Conservation (phyloP, 2,113 vertebrate species). For the Oxyruncus cristatus region DNA sequence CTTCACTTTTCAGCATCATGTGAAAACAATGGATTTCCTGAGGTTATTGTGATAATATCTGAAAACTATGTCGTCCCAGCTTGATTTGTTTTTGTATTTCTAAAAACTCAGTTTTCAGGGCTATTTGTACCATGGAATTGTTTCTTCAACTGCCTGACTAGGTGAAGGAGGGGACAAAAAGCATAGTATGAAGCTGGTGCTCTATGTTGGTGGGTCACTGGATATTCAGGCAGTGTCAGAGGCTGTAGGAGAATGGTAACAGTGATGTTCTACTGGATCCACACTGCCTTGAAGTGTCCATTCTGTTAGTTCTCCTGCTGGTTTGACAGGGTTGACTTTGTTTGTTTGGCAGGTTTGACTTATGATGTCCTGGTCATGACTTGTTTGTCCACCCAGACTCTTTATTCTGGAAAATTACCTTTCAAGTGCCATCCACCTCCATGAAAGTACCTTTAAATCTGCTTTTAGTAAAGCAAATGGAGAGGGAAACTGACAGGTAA, state of each 20-base stretch:
- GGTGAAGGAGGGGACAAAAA: background rate
- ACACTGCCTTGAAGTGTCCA: rapidly evolving
- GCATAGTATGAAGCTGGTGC: background rate
- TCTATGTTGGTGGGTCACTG: background rate
- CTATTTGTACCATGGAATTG: background rate
- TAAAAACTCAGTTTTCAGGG: background rate
- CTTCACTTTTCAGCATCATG: background rate
- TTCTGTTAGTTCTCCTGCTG: background rate
- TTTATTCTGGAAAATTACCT: background rate
- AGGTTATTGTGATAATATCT: background rate
- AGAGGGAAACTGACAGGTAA: background rate
- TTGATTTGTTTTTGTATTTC: background rate
- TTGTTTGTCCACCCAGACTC: background rate
- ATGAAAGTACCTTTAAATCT: background rate
- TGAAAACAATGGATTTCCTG: background rate
- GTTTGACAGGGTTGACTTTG: background rate
- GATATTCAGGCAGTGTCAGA: background rate
- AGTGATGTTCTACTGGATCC: background rate
- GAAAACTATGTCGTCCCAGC: background rate
- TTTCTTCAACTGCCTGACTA: background rate
- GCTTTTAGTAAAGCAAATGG: background rate
- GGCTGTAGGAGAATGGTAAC: background rate
- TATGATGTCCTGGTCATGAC: background rate
- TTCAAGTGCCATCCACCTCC: background rate
- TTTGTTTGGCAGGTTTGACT: background rate